These are phyloP conservation scores for Idaea biselata DNA, from an alignment of 2,888 invertebrate species.

Conservation along the genomic window DNA sequence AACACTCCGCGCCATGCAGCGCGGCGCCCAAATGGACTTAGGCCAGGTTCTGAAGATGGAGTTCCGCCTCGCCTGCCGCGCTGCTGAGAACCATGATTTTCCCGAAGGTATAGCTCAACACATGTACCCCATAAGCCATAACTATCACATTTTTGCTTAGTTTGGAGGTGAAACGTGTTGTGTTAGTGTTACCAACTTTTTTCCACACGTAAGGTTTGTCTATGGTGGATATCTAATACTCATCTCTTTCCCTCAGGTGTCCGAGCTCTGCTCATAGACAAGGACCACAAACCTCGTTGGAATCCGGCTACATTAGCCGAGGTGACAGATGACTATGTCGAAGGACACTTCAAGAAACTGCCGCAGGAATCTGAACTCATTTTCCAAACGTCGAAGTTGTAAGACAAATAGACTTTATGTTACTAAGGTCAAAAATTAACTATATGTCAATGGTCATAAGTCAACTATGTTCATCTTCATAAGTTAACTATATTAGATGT, in stretches of 20 bases:
- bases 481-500: too few species aligned
- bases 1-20: slow-evolving; percentile 87
- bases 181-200: too few species aligned
- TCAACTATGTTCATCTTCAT: too few species aligned
- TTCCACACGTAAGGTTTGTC: neutral
- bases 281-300: slow-evolving; percentile 96
- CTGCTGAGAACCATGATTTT: slow-evolving; percentile 88
- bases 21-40: slow-evolving; percentile 87
- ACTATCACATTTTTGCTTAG: too few species aligned
- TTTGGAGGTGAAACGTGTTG: too few species aligned
- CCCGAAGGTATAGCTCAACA: slow-evolving; percentile 83
- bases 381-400: slow-evolving; percentile 65
- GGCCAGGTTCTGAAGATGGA: slow-evolving; percentile 95
- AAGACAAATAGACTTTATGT: slow-evolving; percentile 18
- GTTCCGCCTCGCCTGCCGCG: slow-evolving; percentile 86
- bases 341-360: slow-evolving; percentile 88
- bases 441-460: too few species aligned
- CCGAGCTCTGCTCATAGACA: slow-evolving; percentile 93
- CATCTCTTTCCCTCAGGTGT: slow-evolving; percentile 82
- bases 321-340: slow-evolving; percentile 88
- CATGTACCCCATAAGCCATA: too few species aligned
- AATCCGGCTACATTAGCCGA: slow-evolving; percentile 88
- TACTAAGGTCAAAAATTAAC: neutral
- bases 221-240: neutral
- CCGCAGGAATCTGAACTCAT: slow-evolving; percentile 84